These are phyloP conservation scores for Dendrocincla tyrannina DNA, from an alignment of 2,797 vertebrate genomes.

Conservation along the genomic window DNA sequence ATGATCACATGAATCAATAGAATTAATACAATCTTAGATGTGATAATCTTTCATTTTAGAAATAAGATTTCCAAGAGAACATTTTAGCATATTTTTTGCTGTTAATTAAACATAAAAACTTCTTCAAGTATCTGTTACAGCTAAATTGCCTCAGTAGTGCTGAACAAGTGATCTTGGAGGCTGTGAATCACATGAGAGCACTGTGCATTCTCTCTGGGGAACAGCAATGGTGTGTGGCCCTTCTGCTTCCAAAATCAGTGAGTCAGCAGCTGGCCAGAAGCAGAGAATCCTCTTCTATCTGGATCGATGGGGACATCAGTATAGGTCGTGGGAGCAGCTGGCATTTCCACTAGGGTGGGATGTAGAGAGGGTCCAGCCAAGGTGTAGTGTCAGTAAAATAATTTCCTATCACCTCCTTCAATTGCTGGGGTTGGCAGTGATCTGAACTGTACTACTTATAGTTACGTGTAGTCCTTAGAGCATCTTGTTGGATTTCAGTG, in stretches of 20 bases:
- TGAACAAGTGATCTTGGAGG: background rate
- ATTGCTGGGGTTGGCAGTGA: background rate
- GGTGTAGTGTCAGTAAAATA: background rate
- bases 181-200: fast-evolving
- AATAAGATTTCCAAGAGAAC: background rate
- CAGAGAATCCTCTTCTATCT: background rate
- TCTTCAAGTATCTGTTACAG: background rate
- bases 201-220: too few relatives aligned
- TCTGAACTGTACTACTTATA: background rate
- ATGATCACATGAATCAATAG: background rate
- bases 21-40: background rate
- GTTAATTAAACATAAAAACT: background rate
- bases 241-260: background rate
- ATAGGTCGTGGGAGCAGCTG: background rate
- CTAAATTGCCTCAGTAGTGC: background rate
- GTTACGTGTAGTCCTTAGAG: background rate
- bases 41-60: background rate
- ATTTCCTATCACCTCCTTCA: background rate
- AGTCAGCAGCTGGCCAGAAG: background rate
- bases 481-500: background rate
- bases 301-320: fast-evolving
- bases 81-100: background rate
- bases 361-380: background rate
- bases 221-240: background rate
- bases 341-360: fast-evolving